These are phyloP conservation scores for Phyllotis vaccarum DNA, from an alignment of 2,797 vertebrate genomes.

Conservation along the genomic window DNA sequence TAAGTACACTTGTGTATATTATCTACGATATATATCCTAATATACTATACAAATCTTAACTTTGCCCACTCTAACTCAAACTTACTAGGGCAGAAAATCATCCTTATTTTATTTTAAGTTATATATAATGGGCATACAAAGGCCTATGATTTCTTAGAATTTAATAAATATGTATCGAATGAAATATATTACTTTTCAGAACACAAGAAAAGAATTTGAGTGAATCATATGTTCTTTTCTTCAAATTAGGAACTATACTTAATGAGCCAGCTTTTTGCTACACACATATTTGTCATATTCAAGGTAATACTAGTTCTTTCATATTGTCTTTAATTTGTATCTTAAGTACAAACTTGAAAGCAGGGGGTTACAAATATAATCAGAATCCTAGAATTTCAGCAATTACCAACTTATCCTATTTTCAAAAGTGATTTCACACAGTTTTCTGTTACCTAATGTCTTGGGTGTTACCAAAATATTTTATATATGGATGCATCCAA, in stretches of 20 bases:
- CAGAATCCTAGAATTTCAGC: constrained; percentile 5
- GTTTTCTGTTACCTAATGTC: neutral
- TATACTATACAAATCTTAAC: neutral
- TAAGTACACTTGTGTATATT: neutral
- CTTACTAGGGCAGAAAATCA: neutral
- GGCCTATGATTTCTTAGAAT: neutral
- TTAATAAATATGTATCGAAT: constrained; percentile 14
- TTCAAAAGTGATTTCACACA: neutral
- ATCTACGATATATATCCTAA: neutral
- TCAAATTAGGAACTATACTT: neutral
- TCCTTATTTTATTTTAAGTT: neutral
- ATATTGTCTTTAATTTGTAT: neutral
- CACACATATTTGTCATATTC: neutral
- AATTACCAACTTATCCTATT: neutral
- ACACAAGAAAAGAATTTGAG: neutral
- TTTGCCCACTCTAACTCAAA: neutral
- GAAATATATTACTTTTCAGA: neutral
- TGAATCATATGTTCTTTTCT: neutral
- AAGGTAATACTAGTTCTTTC: neutral
- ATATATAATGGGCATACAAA: neutral
- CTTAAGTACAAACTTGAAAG: neutral
- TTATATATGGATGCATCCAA: neutral
- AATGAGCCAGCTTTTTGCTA: neutral
- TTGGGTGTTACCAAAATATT: neutral
- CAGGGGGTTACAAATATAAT: neutral